Base-by-base conservation (phyloP, 1,140 invertebrate genomes). In the Trachymyrmex cornetzi region DNA sequence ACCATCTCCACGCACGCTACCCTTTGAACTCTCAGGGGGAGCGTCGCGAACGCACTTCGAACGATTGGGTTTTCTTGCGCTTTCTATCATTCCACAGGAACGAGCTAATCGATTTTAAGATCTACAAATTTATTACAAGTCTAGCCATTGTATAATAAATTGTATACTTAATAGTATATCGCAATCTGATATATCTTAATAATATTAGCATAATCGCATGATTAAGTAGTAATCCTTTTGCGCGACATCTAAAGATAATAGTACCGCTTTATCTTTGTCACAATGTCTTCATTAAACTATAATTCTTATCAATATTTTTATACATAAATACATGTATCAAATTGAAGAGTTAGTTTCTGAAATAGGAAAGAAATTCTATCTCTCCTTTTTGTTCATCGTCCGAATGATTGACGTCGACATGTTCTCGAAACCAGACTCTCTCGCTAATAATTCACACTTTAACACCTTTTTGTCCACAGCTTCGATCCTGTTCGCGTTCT, bases 401-500 rank as follows among this genome's bases (percentile, higher is more conserved):
- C 69, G 63, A 81, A 81, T 72, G 89, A 90, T 86, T 85, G 86
- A 90, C 77, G 74, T 59, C 69, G 63, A 80, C 66, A 66, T 34
- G 67, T 75, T 55, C 12, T 24, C 24, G 64, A 80, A 82, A 84
- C 72, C 82, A 63, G 44, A 44, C 27, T 38, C 7, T 38, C 7
- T 61, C 63, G 57, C 66, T 77, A 90, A 81, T 89, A 91, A 93
- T 90, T 79, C 80, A 82, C 87, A 50, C 57, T 86, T 91, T 92
- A 89, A 93, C 92, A 89, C 91, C 88, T 94, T 93, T 94, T 94
- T 92, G 86, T 94, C 96, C 97, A 88, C 96, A 99, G 99, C 99
- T 50, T 99, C 99, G 27, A 99, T 99, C 91, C 98, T 99, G 97
- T 99, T 99, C 96, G 98, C 99, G 71, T 99, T 99, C 94, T 97